A percentile compares a stretch with the other conserved stretches of the same genome.
These are phyloP conservation scores for Nannoperca obscura DNA, from an alignment of 2,797 vertebrate species.

Conservation along the genomic window DNA sequence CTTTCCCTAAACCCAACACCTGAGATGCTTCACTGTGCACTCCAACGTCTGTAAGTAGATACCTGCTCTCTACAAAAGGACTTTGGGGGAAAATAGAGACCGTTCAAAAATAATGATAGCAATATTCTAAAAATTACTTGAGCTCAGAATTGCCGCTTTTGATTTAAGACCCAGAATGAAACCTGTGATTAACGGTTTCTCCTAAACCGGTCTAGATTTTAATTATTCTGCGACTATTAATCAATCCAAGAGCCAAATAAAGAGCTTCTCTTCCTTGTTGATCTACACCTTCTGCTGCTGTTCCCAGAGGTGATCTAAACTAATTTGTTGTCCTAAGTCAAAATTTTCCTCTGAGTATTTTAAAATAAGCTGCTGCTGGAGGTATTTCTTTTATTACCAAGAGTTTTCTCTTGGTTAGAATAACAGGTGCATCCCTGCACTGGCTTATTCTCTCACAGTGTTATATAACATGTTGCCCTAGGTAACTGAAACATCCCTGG, in stretches of 20 bases:
- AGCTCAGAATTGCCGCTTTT: constrained; percentile 60
- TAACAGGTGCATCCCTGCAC: constrained; percentile 9
- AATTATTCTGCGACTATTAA: constrained; percentile 64
- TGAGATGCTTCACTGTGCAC: constrained; percentile 31
- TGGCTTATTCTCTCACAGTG: constrained; percentile 13
- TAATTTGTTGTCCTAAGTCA: constrained; percentile 46
- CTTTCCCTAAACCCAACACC: constrained; percentile 47
- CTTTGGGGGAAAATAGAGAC: constrained; percentile 55
- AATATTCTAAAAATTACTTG: constrained; percentile 68
- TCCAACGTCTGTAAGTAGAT: constrained; percentile 50
- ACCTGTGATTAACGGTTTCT: constrained; percentile 63
- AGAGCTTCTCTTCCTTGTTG: constrained; percentile 56
- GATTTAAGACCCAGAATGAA: constrained; percentile 71
- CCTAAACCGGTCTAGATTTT: constrained; percentile 60
- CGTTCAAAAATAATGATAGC: constrained; percentile 67
- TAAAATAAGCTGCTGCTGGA: constrained; percentile 26
- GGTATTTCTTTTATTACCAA: not conserved
- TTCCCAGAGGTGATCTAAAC: constrained; percentile 51
- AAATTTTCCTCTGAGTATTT: constrained; percentile 46
- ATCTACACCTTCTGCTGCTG: constrained; percentile 64
- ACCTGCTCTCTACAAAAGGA: constrained; percentile 49
- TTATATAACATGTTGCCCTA: constrained; percentile 38
- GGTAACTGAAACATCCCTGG: constrained; percentile 37
- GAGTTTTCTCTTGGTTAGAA: constrained; percentile 49
- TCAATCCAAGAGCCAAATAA: constrained; percentile 65